phyloP scores from a whole-genome alignment of 2,113 vertebrate genomes.

The Notothenia rossii region DNA sequence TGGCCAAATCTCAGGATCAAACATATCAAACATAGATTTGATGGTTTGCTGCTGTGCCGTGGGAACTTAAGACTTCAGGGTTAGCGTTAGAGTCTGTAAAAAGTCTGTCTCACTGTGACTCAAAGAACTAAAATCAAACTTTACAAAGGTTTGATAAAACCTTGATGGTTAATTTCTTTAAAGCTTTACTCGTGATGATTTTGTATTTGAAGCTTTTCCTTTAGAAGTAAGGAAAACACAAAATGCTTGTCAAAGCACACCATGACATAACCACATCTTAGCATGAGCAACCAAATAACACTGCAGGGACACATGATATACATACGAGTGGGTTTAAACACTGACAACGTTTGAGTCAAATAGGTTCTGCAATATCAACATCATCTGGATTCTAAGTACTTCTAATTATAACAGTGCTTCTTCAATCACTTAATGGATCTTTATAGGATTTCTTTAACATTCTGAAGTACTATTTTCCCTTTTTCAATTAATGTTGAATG shows the following conservation, averaged over 20 bases:
- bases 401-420: not conserved
- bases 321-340: not conserved
- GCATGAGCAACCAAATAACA: not conserved
- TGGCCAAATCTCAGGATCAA: not conserved
- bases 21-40: conserved; percentile 6
- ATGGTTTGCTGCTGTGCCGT: not conserved
- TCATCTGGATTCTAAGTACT: not conserved
- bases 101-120: not conserved
- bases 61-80: not conserved
- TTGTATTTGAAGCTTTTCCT: not conserved
- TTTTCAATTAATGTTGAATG: conserved; percentile 4
- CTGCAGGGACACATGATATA: no score
- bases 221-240: not conserved
- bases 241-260: not conserved
- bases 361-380: not conserved
- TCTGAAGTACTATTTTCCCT: not conserved
- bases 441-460: not conserved
- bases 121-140: not conserved
- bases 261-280: not conserved
- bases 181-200: not conserved
- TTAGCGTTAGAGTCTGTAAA: not conserved
- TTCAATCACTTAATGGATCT: not conserved
- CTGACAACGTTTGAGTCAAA: no score
- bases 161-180: not conserved
- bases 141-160: no score